Evolutionary conservation across 2,113 vertebrate species (phyloP), one percentile per base, ranked within the genome.

Genomic region (Pavo muticus): DNA sequence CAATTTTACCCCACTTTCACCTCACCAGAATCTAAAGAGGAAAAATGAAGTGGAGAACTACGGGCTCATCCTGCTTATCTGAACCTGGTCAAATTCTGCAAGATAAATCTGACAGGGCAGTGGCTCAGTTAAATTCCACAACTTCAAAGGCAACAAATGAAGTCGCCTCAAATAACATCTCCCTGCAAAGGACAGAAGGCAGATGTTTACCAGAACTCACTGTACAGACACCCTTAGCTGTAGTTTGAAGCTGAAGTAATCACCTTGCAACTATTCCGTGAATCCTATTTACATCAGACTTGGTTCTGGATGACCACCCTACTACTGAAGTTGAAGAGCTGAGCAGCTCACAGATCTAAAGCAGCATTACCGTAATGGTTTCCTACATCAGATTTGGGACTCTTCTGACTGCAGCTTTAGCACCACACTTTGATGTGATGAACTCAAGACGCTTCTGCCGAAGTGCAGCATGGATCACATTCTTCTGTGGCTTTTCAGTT

Each of bases 171-270:
- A 84, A 63, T 20, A 2, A 8, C 10, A 35, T 32, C 13, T 14
- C 74, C 67, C 50, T 7, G 21, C 5, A 7, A 4, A 29, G 11
- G 12, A 5, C 8, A 5, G 2, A 60, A 32, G 2, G 35, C 1
- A 69, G 17, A 2, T 4, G 30, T 40, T 69, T 30, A 69, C 25
- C 63, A 61, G 0, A 82, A 40, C 45, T 40, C 7, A 12, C 67
- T 14, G 47, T 29, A 23, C 19, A 88, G 37, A 40, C 4, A 59
- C 52, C 64, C 3, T 0, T 3, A 95, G 63, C 20, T 13, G 24
- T 3, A 35, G 21, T 3, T 3, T 23, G 25, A 90, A 80, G 13
- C 37, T 27, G 20, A 47, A 88, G 21, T 21, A 35, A 20, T 44
- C 37, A 69, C n/a, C 17, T 57, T 13, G 5, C 32, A 45, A 29